Base-by-base conservation (phyloP, 2,797 vertebrate genomes). In the Eleutherodactylus coqui region DNA sequence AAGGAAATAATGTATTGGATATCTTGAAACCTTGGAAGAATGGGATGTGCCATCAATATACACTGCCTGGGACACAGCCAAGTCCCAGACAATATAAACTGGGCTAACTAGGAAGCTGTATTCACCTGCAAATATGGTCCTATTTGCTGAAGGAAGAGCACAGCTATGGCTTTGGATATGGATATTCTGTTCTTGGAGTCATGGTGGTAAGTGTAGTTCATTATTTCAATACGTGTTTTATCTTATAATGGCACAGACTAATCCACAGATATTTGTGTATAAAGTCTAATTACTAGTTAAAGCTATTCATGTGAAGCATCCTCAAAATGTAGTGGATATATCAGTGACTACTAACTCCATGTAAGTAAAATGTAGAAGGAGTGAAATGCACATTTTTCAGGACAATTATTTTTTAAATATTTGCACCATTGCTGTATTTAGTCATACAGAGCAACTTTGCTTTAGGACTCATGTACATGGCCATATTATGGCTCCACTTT, bases 51-150 rank as follows among this genome's bases (percentile, higher is more conserved):
- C 60, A 51, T 64, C 51, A 51, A 34, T 72, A 29, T 77, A 70
- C 21, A 43, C 21, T n/a, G 38, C 19, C 36, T 82, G 85, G 85
- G 27, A 45, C 32, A 16, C 36, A 36, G 85, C 85, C 85, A 86
- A 70, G 29, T 45, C 49, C 5, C 58, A 77, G 72, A 38, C 58
- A 77, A 86, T 86, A 86, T 82, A 86, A 82, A 38, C 17, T 17
- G 13, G 49, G 70, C 45, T 53, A 58, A 36, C 45, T n/a, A 45
- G 8, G 27, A 10, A 36, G 19, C 38, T 75, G 2, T 49, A 58
- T 62, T 76, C 27, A 70, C 49, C n/a, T 83, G 58, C 72, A 69
- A 82, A 58, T 45, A 86, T 86, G 85, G 73, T 58, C 10, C 51
- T 82, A 5, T 41, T 38, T 55, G 49, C 16, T 43, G 32, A 69